Evolutionary conservation across 2,888 invertebrate species (phyloP), one percentile per base, ranked within the genome.

Genomic region (Suillia variegata): DNA sequence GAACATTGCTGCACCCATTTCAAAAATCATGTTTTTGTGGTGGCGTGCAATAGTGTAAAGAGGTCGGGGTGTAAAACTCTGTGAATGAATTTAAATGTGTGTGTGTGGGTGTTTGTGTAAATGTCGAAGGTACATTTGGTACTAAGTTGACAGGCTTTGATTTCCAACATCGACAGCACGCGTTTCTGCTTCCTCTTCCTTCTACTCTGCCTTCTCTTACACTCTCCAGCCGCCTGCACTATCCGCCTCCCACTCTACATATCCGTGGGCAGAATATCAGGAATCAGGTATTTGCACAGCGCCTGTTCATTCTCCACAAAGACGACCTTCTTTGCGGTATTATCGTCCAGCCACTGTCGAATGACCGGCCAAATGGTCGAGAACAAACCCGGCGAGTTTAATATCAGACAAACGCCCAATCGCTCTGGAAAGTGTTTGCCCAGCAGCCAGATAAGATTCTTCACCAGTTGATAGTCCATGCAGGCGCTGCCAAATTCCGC

Each of bases 391-490:
- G 92, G 90, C 1, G 91, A 85, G 80, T 92, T 91, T 56, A 90
- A 85, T 58, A 92, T 87, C 42, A 92, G 84, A 71, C 92, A 92
- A 34, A 90, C 85, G 1, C 92, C 92, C 56, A 92, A 84, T 26
- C 92, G 83, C 76, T 92, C 92, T 0, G 92, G 92, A 77, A 90
- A 92, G 75, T 92, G 91, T 63, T 88, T 86, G 71, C 89, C 88
- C 12, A 92, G 84, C 38, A 92, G 79, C 90, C 91, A 91, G 64
- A 92, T 91, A 33, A 92, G 82, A 77, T 91, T 91, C 79, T 91
- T 91, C 13, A 92, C 85, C 62, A 92, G 85, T 78, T 90, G 90
- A 78, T 92, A 92, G 75, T 92, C 92, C 91, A 92, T 91, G 73
- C 90, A 90, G 47, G 87, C 87, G 47, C 90, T 81, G 59, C 89